These are phyloP conservation scores for Leptodactylus fuscus DNA, from an alignment of 2,113 vertebrate genomes.

Conservation along the genomic window DNA sequence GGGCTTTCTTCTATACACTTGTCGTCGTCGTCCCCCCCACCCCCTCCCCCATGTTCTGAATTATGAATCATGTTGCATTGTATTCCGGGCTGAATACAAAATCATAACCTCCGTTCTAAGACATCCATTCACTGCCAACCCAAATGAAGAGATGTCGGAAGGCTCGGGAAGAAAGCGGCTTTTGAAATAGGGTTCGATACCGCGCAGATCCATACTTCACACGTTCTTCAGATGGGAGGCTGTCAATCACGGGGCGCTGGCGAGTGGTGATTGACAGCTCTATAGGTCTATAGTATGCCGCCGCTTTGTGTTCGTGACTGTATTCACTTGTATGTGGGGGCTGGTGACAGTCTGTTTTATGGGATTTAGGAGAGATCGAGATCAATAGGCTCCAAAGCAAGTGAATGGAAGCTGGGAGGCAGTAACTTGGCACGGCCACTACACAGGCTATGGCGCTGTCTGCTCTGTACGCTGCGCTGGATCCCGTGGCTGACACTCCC, in stretches of 20 bases:
- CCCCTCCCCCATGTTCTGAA: conserved; percentile 2
- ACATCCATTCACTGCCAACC: conserved; percentile 15
- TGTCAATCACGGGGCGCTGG: neutral
- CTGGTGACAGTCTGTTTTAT: neutral
- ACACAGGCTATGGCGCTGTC: too few relatives aligned
- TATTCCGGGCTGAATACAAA: conserved; percentile 36
- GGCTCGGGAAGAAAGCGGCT: neutral
- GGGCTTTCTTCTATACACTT: conserved; percentile 16
- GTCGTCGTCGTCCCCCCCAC: too few relatives aligned
- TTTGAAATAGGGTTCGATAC: neutral
- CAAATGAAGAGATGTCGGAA: conserved; percentile 5
- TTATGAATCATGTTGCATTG: conserved; percentile 46
- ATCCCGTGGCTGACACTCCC: too few relatives aligned
- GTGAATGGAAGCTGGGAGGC: too few relatives aligned
- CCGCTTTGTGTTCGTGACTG: neutral
- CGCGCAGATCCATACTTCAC: too few relatives aligned
- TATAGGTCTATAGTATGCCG: neutral
- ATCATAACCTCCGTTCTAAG: conserved; percentile 39
- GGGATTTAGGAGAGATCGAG: too few relatives aligned
- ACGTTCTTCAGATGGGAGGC: neutral
- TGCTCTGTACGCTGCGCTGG: too few relatives aligned
- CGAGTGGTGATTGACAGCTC: neutral
- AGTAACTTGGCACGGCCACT: too few relatives aligned
- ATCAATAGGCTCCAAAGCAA: too few relatives aligned
- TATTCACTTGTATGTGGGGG: neutral